A percentile compares a stretch with the other conserved stretches of the same genome.
Conservation (phyloP, 2,113 vertebrate genomes). For the Gambusia affinis region DNA sequence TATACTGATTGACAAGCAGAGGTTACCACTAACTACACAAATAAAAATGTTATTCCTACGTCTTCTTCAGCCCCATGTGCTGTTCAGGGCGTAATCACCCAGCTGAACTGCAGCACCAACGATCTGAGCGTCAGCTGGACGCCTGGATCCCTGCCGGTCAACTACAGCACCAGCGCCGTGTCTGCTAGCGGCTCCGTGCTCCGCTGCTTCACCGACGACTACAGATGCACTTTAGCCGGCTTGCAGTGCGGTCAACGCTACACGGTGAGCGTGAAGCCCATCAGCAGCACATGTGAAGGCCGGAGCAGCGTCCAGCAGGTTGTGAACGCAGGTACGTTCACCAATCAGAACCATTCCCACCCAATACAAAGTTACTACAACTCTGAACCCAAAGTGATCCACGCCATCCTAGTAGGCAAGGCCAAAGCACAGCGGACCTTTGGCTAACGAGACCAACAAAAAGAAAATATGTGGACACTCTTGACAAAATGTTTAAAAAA, state of each 20-base stretch:
- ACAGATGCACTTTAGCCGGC: constrained; percentile 55
- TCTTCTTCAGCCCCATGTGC: constrained; percentile 76
- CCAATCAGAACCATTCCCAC: not conserved
- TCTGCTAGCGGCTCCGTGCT: constrained; percentile 16
- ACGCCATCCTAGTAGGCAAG: too few relatives aligned
- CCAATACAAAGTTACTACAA: too few relatives aligned
- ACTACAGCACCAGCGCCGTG: constrained; percentile 67
- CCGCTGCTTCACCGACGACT: constrained; percentile 54
- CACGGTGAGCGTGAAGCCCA: constrained; percentile 60
- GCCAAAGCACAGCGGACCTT: too few relatives aligned
- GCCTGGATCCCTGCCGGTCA: constrained; percentile 33
- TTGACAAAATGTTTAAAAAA: too few relatives aligned
- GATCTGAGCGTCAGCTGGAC: constrained; percentile 71
- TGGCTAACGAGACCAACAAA: too few relatives aligned
- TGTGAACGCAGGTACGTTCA: constrained; percentile 64
- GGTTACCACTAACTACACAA: too few relatives aligned
- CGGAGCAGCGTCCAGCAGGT: constrained; percentile 31
- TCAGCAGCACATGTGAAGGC: constrained; percentile 64
- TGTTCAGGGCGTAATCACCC: constrained; percentile 51
- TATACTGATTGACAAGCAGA: too few relatives aligned
- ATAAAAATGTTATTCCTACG: too few relatives aligned
- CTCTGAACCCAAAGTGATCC: too few relatives aligned
- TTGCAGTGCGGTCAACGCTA: constrained; percentile 73
- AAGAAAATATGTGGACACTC: too few relatives aligned
- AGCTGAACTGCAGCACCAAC: constrained; percentile 71